Base-by-base conservation (phyloP, 2,113 vertebrate species). In the Pelusios castaneus region DNA sequence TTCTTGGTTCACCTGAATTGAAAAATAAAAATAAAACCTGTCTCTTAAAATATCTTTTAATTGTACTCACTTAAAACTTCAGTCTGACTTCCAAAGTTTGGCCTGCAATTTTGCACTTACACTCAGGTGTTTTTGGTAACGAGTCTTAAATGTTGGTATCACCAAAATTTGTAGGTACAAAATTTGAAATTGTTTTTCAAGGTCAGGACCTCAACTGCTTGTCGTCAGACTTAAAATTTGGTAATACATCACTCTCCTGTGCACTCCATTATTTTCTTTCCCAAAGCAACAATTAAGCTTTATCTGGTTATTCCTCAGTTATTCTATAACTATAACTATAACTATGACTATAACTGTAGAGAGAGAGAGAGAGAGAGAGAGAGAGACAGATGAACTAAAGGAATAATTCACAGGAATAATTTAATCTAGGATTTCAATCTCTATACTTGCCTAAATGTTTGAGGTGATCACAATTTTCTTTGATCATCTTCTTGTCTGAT, bases 1-100 rank as follows among this genome's bases (percentile, higher is more conserved):
- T 84, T 67, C 80, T 76, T 38, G 34, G 25, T 90, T 47, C 94
- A 91, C 90, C 45, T 82, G 91, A 27, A 95, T 43, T 43, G 13
- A 76, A 58, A 76, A 70, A 38, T 21, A n/a, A 38, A 70, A 70
- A 70, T 11, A n/a, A n/a, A n/a, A n/a, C 2, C n/a, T n/a, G 16
- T 22, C 83, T 76, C 88, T n/a, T 85, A 55, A 91, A 91, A 67
- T 17, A 29, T 79, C 77, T 87, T 24, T 34, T n/a, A 0, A 0
- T 2, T 80, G 86, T 80, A 49, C 25, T 77, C 27, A 8, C 5
- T 81, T 16, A 45, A 83, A 91, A 75, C 4, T 76, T 79, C 63
- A 67, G 11, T 14, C 63, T 6, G 49, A 43, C 45, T 92, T 80
- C 52, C 24, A 38, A 38, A 80, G 5, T 58, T n/a, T 34, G 3